phyloP scores from a whole-genome alignment of 35 echinoderm and acorn worm species.

The Ptychodera flava region DNA sequence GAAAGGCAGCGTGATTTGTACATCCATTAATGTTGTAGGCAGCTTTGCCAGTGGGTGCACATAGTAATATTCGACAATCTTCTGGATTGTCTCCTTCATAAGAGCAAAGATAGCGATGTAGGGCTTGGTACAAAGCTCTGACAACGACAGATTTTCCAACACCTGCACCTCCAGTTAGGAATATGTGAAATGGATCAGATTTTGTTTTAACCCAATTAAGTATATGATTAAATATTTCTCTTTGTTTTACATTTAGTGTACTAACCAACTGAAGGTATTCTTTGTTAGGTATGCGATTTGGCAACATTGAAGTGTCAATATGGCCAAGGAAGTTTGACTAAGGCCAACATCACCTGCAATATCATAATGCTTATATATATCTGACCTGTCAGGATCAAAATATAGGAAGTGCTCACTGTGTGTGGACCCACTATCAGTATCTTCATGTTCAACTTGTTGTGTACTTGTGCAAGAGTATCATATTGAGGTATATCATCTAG shows the following conservation, averaged over 20 bases:
- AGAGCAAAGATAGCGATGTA: constrained; percentile 15
- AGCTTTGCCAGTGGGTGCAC: constrained; percentile 36
- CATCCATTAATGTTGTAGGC: constrained; percentile 20
- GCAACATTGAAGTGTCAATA: not conserved
- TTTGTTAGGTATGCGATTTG: constrained; percentile 5
- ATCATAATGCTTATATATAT: too few species aligned
- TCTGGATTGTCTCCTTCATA: constrained; percentile 18
- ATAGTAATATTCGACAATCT: not conserved
- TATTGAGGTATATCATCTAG: not conserved
- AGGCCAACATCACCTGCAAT: constrained; percentile 26
- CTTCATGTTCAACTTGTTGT: not conserved
- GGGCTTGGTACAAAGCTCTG: constrained; percentile 18
- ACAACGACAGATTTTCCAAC: constrained; percentile 22
- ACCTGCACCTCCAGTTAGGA: constrained; percentile 39
- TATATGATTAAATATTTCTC: constrained; percentile 23
- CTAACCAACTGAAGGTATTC: not conserved
- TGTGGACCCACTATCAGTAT: not conserved
- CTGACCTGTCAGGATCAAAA: not conserved
- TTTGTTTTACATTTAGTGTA: constrained; percentile 4
- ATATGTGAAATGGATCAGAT: constrained; percentile 11
- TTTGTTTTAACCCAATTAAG: constrained; percentile 14
- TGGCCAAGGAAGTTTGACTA: too few species aligned
- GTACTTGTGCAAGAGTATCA: not conserved
- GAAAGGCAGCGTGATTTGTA: constrained; percentile 22
- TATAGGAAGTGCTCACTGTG: not conserved